Base-by-base conservation (phyloP, 2,888 invertebrate species). In the Acleris literana region DNA sequence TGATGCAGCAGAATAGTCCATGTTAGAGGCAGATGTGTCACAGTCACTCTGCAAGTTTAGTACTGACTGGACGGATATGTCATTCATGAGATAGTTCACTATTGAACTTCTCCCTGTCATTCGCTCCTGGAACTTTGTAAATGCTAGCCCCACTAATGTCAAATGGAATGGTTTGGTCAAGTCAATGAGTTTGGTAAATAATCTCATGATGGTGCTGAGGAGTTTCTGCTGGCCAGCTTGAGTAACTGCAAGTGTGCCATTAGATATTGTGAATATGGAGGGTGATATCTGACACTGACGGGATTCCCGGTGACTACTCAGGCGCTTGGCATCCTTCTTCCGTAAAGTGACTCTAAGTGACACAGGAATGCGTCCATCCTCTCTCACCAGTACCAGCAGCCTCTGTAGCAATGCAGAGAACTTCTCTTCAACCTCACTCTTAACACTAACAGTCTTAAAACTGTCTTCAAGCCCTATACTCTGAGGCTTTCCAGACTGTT, bases 401-500 rank as follows among this genome's bases (percentile, higher is more conserved):
- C 97, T 93, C 77, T 94, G 94, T 53, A 97, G 85, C 29, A 97
- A 84, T 72, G 95, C 94, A 68, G 93, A 90, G 73, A 97, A 94
- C 74, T 96, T 95, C 39, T 95, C 95, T 78, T 95, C 95, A 3
- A 96, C 95, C 79, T 97, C 96, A 65, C 94, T 94, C 74, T 95
- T 94, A 3, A 95, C 93, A 72, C 95, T 95, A 59, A 96, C 95
- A 65, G 94, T 94, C 76, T 94, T 95, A 82, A 96, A 96, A 66
- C 96, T 95, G 82, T 97, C 97, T 80, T 97, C 97, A 68, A 97
- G 86, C 20, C 97, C 96, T 76, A 97, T 96, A 69, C 95, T 95
- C 82, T 96, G 96, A 16, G 97, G 97, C 79, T 94, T 95, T 5
- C 96, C 96, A 48, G 95, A 95, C 67, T 95, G 93, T 76, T 96